Evolutionary conservation across 1,140 invertebrate genomes (phyloP), one percentile per base, ranked within the genome.

Genomic region (Atta colombica): DNA sequence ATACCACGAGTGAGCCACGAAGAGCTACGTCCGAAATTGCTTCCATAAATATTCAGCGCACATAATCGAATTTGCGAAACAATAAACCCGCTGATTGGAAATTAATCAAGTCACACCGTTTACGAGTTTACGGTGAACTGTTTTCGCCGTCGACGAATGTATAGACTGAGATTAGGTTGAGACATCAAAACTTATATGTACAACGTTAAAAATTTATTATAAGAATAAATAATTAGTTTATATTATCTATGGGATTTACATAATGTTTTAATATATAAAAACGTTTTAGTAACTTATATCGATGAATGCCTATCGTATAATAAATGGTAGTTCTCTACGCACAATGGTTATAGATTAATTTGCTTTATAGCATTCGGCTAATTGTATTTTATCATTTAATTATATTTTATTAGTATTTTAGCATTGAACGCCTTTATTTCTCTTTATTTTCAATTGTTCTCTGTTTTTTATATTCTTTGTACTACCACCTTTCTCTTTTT

Each of bases 191-290:
- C 69, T 75, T 75, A 61, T 21, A 45, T 39, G 12, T 74, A 84
- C 45, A 74, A 61, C 68, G 80, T 84, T 84, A 84, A 61, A 45
- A 74, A 84, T 84, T 84, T 84, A 84, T 84, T 75, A 74, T 74
- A 75, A 75, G 69, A 84, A 84, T 84, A 84, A 84, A 84, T 84
- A 84, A 84, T 84, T 84, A 75, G 31, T 69, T 7, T 81, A 82
- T 82, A 82, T 72, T 60, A 51, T 74, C 39, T 75, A 61, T 14
- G 25, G n/a, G 53, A 49, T 51, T 74, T 84, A 74, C 69, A 84
- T 69, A 39, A 45, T 68, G 25, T 72, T 69, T 72, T 60, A 72
- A 35, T 74, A 51, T 69, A 68, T 21, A 45, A 49, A 82, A 74
- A 74, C 4, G 31, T 61, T 84, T 75, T 84, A 84, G 69, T 63